phyloP scores from a whole-genome alignment of 2,888 invertebrate species.

The Nemotelus nigrinus region DNA sequence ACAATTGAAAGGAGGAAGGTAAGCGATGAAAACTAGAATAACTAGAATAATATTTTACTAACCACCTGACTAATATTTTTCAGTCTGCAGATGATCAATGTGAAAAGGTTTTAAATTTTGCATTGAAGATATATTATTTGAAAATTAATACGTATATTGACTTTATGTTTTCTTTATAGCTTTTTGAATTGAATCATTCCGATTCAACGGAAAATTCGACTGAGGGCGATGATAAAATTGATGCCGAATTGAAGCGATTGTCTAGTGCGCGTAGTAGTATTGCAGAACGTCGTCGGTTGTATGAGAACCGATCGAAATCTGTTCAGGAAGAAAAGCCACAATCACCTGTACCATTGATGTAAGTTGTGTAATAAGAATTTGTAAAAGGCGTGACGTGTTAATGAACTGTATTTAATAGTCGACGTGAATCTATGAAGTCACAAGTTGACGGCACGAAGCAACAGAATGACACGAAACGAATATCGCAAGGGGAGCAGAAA shows the following conservation, averaged over 20 bases:
- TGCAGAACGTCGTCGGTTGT: conserved; percentile 79
- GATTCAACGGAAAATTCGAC: conserved; percentile 68
- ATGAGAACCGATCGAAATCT: conserved; percentile 80
- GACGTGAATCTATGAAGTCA: conserved; percentile 76
- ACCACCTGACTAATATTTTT: conserved; percentile 30
- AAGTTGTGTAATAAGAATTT: not conserved
- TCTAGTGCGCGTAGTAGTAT: conserved; percentile 76
- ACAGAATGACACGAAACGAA: conserved; percentile 58
- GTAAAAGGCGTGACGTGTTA: not conserved
- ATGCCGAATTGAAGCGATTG: conserved; percentile 68
- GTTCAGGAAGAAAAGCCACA: conserved; percentile 73
- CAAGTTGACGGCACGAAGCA: conserved; percentile 53
- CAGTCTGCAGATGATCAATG: conserved; percentile 49
- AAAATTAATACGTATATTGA: conserved; percentile 29
- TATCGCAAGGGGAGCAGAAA: conserved; percentile 62
- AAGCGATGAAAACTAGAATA: conserved; percentile 25
- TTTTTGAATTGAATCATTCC: conserved; percentile 63
- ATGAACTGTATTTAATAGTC: conserved; percentile 61
- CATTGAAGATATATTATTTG: not conserved
- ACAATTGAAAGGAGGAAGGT: conserved; percentile 83
- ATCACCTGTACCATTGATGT: conserved; percentile 79
- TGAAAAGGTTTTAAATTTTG: conserved; percentile 51
- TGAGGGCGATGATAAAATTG: conserved; percentile 66
- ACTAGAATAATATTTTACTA: not conserved
- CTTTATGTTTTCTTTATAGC: conserved; percentile 54